A percentile compares a stretch with the other conserved stretches of the same genome.
Conservation (phyloP, 2,888 invertebrate genomes). For the Acleris emargana region DNA sequence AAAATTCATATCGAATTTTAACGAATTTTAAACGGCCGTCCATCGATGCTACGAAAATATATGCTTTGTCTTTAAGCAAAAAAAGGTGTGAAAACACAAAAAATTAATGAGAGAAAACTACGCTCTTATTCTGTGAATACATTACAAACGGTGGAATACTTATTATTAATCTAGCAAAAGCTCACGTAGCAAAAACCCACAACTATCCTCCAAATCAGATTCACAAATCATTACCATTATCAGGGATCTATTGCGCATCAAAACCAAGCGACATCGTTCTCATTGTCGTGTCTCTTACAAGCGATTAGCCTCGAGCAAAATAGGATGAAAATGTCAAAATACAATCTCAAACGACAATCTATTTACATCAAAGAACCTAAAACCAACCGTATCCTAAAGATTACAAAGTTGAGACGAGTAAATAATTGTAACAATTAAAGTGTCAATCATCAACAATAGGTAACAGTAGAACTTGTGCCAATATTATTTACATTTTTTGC, state of each 20-base stretch:
- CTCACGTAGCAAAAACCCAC: neutral
- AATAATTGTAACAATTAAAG: conserved; percentile 37
- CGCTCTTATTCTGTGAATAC: too few species aligned
- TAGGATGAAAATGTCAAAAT: conserved; percentile 82
- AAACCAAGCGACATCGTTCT: conserved; percentile 38
- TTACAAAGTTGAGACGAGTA: neutral
- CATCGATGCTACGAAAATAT: too few species aligned
- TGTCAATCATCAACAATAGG: conserved; percentile 56
- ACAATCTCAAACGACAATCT: conserved; percentile 72
- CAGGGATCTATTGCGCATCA: conserved; percentile 31
- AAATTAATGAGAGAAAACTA: too few species aligned
- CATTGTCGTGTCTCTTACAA: conserved; percentile 63
- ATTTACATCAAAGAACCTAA: neutral
- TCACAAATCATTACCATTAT: conserved; percentile 12
- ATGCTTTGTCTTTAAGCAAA: too few species aligned
- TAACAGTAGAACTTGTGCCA: conserved; percentile 76
- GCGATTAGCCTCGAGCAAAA: conserved; percentile 74
- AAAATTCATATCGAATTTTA: too few species aligned
- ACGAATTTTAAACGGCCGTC: too few species aligned
- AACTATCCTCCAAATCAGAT: conserved; percentile 21
- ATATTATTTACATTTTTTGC: conserved; percentile 60
- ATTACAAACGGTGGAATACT: too few species aligned
- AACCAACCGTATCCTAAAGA: neutral
- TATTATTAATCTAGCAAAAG: neutral
- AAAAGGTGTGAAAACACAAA: too few species aligned